Percentiles rank a stretch among this genome's conserved stretches.
Evolutionary conservation across 1,140 invertebrate species (phyloP).

Genomic region (Sweltsa coloradensis): DNA sequence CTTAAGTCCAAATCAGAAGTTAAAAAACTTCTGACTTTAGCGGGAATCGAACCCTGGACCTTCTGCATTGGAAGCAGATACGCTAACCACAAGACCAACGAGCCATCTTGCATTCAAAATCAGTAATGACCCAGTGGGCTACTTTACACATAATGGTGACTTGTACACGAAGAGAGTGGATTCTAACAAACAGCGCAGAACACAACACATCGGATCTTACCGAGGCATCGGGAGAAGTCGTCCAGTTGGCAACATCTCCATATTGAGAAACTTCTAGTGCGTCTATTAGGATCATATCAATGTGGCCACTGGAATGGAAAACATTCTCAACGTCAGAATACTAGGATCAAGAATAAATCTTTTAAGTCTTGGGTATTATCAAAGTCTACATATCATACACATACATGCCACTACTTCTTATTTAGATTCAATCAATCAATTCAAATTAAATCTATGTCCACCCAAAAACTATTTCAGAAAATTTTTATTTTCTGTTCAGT

Average conservation of each 20-base stretch:
- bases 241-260: conserved; percentile 99
- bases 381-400: background rate
- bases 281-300: conserved; percentile 91
- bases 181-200: conserved; percentile 10
- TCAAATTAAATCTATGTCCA: background rate
- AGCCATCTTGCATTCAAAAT: background rate
- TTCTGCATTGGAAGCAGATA: no score
- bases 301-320: conserved; percentile 53
- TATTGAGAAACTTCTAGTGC: conserved; percentile 95
- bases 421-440: background rate
- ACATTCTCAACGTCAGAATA: background rate
- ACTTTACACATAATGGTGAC: background rate
- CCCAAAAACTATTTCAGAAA: background rate
- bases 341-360: background rate
- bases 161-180: background rate
- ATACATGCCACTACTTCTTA: background rate
- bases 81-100: background rate
- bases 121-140: background rate
- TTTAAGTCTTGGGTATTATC: background rate
- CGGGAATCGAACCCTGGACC: no score
- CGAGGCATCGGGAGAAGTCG: conserved; percentile 91
- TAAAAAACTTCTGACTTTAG: no score
- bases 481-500: no score
- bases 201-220: conserved; percentile 40
- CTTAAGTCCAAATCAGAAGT: no score